phyloP scores from a whole-genome alignment of 2,888 invertebrate species.

The Protodeltote pygarga region DNA sequence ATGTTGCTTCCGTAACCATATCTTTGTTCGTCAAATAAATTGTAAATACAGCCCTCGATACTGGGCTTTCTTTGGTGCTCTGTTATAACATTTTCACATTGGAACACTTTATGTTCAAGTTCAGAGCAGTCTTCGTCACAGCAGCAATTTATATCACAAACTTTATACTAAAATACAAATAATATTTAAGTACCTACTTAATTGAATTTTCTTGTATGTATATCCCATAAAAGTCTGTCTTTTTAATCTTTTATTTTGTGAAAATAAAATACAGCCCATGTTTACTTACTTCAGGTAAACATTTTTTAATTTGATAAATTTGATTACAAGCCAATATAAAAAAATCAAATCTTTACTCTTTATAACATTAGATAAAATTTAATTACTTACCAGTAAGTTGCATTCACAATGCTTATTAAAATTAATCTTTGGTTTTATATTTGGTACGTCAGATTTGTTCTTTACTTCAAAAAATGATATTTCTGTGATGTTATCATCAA shows the following conservation, averaged over 20 bases:
- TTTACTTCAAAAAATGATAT: conserved; percentile 67
- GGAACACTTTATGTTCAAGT: conserved; percentile 87
- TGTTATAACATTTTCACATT: conserved; percentile 75
- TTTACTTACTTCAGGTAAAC: no score
- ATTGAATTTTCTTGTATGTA: no score
- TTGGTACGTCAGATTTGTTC: conserved; percentile 58
- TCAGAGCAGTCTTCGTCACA: conserved; percentile 92
- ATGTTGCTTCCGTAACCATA: conserved; percentile 42
- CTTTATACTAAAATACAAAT: conserved; percentile 78
- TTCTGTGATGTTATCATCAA: conserved; percentile 77
- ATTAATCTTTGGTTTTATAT: conserved; percentile 54
- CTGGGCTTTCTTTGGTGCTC: conserved; percentile 1
- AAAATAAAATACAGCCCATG: no score
- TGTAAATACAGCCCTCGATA: conserved; percentile 49
- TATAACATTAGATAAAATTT: neutral
- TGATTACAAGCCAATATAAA: no score
- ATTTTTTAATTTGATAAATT: no score
- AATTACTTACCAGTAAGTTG: conserved; percentile 70
- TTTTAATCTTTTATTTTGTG: no score
- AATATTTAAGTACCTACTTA: no score
- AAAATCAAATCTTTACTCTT: conserved; percentile 1
- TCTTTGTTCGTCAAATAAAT: conserved; percentile 42
- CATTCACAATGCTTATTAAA: conserved; percentile 64
- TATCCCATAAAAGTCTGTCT: no score
- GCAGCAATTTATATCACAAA: conserved; percentile 94